Evolutionary conservation across 2,797 vertebrate species (phyloP).

Genomic region (Meda fulgida): DNA sequence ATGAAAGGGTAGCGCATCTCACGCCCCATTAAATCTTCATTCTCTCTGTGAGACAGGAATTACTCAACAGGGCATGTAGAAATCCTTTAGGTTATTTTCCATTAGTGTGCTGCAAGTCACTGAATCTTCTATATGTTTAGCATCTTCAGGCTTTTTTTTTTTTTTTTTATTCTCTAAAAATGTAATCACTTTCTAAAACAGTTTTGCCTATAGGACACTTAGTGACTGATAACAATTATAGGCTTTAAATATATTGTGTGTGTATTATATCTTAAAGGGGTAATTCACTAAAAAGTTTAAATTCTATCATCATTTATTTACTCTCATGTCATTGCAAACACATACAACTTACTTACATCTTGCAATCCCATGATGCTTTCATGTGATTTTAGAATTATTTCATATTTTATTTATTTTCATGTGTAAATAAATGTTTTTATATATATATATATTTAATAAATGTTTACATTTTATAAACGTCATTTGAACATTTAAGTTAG

Average conservation of each 20-base stretch:
- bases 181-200: neutral
- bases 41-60: slow-evolving; percentile 33
- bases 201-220: neutral
- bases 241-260: neutral
- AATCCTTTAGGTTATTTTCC: slow-evolving; percentile 43
- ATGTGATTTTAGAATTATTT: too few species aligned
- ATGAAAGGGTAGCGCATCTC: slow-evolving; percentile 24
- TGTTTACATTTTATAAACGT: neutral
- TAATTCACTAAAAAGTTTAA: neutral
- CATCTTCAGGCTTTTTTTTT: neutral
- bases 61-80: slow-evolving; percentile 26
- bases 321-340: neutral
- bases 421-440: neutral
- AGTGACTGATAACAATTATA: neutral
- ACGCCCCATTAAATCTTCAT: slow-evolving; percentile 47
- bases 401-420: neutral
- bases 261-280: neutral
- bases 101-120: slow-evolving; percentile 1
- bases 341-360: neutral
- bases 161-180: neutral
- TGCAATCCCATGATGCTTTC: neutral
- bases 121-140: neutral
- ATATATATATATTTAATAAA: neutral
- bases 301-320: neutral
- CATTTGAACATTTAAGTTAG: neutral